These are phyloP conservation scores for Troglohyphantes excavatus DNA, from an alignment of 2,888 invertebrate genomes.

Conservation along the genomic window DNA sequence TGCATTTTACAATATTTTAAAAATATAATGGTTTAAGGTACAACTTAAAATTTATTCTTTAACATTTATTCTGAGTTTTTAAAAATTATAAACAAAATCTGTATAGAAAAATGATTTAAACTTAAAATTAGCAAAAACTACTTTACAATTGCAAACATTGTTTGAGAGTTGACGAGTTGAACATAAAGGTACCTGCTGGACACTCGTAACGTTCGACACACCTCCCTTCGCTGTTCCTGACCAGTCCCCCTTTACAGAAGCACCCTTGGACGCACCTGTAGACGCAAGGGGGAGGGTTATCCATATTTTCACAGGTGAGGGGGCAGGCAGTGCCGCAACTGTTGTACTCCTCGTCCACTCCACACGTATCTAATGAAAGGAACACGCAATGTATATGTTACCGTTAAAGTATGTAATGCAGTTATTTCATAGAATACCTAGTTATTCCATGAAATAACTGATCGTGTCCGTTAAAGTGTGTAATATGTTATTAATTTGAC, in stretches of 20 bases:
- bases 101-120: too few relatives aligned
- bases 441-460: slow-evolving; percentile 62
- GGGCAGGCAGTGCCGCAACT: slow-evolving; percentile 42
- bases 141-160: too few relatives aligned
- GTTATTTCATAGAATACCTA: slow-evolving; percentile 62
- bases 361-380: slow-evolving; percentile 15
- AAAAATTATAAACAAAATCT: too few relatives aligned
- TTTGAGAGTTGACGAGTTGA: too few relatives aligned
- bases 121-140: too few relatives aligned
- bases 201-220: slow-evolving; percentile 3
- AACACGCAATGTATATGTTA: too few relatives aligned
- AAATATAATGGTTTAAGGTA: too few relatives aligned
- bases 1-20: too few relatives aligned
- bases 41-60: too few relatives aligned
- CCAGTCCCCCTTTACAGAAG: slow-evolving; percentile 23
- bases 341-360: slow-evolving; percentile 3
- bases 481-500: slow-evolving; percentile 53
- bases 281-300: neutral
- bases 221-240: slow-evolving; percentile 25
- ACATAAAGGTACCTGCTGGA: neutral
- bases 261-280: slow-evolving; percentile 35
- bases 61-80: too few relatives aligned
- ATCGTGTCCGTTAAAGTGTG: slow-evolving; percentile 63
- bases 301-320: neutral
- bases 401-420: too few relatives aligned